These are phyloP conservation scores for Spinus pinus DNA, from an alignment of 2,797 vertebrate species.

Conservation along the genomic window DNA sequence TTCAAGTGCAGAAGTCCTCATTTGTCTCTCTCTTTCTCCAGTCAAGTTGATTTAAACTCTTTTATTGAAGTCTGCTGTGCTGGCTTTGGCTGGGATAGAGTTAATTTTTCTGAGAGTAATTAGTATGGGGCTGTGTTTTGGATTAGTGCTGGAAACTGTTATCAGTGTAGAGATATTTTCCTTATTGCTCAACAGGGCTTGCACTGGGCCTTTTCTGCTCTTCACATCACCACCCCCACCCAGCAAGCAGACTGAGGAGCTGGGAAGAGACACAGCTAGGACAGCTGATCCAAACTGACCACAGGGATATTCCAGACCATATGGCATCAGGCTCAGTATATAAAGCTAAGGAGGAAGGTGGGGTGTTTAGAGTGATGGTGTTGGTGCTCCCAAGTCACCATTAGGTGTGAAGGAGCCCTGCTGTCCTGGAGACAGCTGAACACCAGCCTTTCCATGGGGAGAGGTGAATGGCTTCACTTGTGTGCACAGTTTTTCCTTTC, in stretches of 20 bases:
- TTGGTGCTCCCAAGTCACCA: background rate
- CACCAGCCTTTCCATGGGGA: background rate
- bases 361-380: fast-evolving
- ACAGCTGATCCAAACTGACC: background rate
- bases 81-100: background rate
- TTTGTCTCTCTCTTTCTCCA: constrained; percentile 6
- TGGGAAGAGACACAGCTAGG: background rate
- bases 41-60: background rate
- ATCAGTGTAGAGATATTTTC: background rate
- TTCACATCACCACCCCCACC: too few species aligned
- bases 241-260: background rate
- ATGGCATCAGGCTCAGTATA: background rate
- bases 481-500: background rate
- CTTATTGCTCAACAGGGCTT: background rate
- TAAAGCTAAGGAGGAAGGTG: background rate
- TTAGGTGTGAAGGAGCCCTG: fast-evolving
- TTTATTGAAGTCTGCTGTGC: background rate
- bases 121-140: background rate
- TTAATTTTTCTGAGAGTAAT: background rate
- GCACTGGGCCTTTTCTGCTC: background rate
- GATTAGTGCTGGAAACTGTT: background rate
- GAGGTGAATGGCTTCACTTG: background rate
- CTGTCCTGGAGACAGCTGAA: background rate
- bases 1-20: background rate
- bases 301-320: background rate